Evolutionary conservation across 2,888 invertebrate species (phyloP), one percentile per base, ranked within the genome.

Genomic region (Chrysolina americana): DNA sequence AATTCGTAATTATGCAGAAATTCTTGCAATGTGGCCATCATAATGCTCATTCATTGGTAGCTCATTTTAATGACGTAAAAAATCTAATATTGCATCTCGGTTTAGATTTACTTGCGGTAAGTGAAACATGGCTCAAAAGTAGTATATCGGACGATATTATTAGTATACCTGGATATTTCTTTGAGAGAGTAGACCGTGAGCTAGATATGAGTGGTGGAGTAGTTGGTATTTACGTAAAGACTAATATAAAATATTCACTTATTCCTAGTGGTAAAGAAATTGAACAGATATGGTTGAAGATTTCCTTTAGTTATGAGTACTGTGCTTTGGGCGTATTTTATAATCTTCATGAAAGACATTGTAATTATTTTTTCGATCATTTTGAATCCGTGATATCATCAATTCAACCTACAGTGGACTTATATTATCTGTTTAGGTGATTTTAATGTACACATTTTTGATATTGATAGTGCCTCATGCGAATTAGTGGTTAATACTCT

Each of bases 171-270:
- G 65, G 65, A 10, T 48, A 66, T 48, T 47, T 48, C 2, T 66
- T 66, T 66, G 66, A 66, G 17, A 63, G 28, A 48, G 47, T 66
- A 44, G 66, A 47, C 48, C 66, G 66, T 66, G 48, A 48, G 48
- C 66, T 11, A 66, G 48, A 66, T 48, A 48, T 66, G 21, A 48
- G 47, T 66, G 66, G 66, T 47, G 48, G 66, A 48, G 66, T 8
- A 47, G 66, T 66, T 13, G 66, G 66, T 66, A 66, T 66, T 66
- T 66, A 66, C 48, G 44, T 47, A 47, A 41, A 65, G 41, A 65
- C 66, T 8, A 47, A 21, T 66, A 48, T 66, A 47, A 66, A 66
- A 66, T 66, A 48, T 66, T 66, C 66, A 66, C 48, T n/a, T 21
- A 48, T 66, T 66, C 66, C 23, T 47, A 19, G 66, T 47, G 23